These are phyloP conservation scores for Synanthedon tipuliformis DNA, from an alignment of 2,888 invertebrate species.

Conservation along the genomic window DNA sequence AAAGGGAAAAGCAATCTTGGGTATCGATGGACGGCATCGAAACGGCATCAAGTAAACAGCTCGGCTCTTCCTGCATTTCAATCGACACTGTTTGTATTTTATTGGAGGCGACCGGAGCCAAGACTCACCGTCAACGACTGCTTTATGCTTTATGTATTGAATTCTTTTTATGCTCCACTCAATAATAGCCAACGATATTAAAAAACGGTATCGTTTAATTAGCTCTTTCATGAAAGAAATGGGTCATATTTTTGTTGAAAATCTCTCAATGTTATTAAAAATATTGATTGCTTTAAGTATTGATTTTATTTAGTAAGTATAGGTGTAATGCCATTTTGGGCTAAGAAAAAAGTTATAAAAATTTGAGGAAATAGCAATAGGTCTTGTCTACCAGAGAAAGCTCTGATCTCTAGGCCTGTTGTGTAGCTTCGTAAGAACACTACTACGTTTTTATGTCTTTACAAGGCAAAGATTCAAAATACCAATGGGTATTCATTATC, in stretches of 20 bases:
- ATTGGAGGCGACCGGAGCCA: conserved; percentile 38
- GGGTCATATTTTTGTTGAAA: neutral
- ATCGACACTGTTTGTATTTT: conserved; percentile 64
- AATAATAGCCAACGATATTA: neutral
- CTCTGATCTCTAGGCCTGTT: too few species aligned
- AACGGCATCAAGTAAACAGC: conserved; percentile 54
- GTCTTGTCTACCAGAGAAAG: too few species aligned
- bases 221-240: neutral
- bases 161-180: conserved; percentile 35
- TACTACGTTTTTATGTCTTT: too few species aligned
- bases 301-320: too few species aligned
- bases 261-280: too few species aligned
- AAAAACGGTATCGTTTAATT: conserved; percentile 1
- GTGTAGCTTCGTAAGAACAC: too few species aligned
- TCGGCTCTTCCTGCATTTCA: conserved; percentile 59
- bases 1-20: conserved; percentile 60
- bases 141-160: conserved; percentile 48
- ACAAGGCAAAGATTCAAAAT: too few species aligned
- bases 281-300: too few species aligned
- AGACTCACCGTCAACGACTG: conserved; percentile 27
- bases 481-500: too few species aligned
- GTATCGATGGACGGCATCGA: conserved; percentile 41
- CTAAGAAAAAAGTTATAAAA: too few species aligned
- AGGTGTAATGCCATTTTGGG: too few species aligned
- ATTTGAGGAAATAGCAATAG: too few species aligned